Conservation (phyloP, 2,888 invertebrate genomes). For the Drosophila kambysellisi region DNA sequence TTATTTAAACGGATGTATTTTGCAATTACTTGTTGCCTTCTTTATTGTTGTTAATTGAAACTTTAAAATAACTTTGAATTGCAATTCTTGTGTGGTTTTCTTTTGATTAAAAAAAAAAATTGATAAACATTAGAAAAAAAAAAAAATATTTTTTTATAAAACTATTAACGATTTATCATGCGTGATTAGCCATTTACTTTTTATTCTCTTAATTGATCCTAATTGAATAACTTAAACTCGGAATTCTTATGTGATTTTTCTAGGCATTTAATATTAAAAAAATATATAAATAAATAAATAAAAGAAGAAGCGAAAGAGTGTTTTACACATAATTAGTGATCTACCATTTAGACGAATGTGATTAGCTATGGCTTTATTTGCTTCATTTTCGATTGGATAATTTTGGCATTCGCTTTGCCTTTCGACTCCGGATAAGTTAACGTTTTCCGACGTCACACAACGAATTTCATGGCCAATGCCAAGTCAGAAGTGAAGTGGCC, state of each 20-base stretch:
- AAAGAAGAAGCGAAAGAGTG: background rate
- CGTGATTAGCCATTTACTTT: background rate
- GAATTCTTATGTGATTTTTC: background rate
- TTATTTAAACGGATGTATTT: background rate
- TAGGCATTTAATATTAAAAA: background rate
- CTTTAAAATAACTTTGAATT: background rate
- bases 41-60: background rate
- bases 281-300: too few species aligned
- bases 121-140: background rate
- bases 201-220: background rate
- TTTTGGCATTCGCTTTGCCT: constrained; percentile 26
- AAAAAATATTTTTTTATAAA: background rate
- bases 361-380: constrained; percentile 1
- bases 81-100: background rate
- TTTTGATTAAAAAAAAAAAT: background rate
- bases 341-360: background rate
- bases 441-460: constrained; percentile 60
- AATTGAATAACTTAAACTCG: background rate
- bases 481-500: constrained; percentile 67
- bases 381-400: background rate
- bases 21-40: background rate
- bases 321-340: background rate
- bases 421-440: constrained; percentile 43
- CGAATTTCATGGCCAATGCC: constrained; percentile 74
- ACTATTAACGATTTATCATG: background rate